Base-by-base conservation (phyloP, 1,140 invertebrate genomes). In the Grapholita molesta region DNA sequence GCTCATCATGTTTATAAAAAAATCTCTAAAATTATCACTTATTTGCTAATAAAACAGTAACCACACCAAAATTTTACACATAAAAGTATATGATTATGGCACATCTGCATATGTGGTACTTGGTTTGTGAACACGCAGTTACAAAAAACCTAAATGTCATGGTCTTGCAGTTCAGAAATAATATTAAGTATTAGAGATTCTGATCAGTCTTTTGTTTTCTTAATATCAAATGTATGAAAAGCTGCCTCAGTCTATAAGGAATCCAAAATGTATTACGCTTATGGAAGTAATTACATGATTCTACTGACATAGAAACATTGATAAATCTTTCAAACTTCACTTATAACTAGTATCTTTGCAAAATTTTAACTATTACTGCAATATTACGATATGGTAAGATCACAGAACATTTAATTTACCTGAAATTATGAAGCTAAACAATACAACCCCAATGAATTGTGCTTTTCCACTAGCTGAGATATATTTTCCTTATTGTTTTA, bases 161-260 rank as follows among this genome's bases (percentile, higher is more conserved):
- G 79, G 76, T 69, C 70, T 38, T 33, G 30, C 30, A 53, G 28
- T 42, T 18, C 15, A n/a, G 48, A 32, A 68, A 67, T 71, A 75
- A 61, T 71, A 66, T 70, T 38, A 25, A n/a, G n/a, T n/a, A n/a
- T 11, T 61, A 77, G 78, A 86, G 83, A 85, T 85, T 85, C 78
- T 55, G 64, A 77, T 88, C 86, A 88, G 86, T 88, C 86, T 88
- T 87, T 68, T 68, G 69, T 72, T 75, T 64, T 53, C n/a, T 25
- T 33, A 52, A 53, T 30, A 53, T 69, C 25, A 18, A 69, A 64
- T 33, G 12, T 24, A 70, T 32, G 5, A n/a, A 18, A 35, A 65
- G 61, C 55, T 61, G 55, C 53, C 55, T 25, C n/a, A 32, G 25
- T 30, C n/a, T 8, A 55, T 15, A 28, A 61, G 18, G 15, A 48